phyloP scores from a whole-genome alignment of 2,113 vertebrate species.

The Trochalopteron elliotii region DNA sequence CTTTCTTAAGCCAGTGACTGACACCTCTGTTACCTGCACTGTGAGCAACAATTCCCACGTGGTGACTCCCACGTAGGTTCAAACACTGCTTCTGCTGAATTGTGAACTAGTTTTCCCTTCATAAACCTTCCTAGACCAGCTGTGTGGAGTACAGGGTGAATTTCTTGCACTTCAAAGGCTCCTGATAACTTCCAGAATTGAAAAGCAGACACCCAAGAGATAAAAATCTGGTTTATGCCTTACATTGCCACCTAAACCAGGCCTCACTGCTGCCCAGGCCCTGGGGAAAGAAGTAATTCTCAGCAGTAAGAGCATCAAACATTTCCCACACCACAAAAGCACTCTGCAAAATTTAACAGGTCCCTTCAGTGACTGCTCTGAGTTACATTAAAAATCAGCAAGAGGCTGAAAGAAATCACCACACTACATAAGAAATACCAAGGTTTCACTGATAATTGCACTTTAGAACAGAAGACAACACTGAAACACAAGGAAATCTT shows the following conservation, averaged over 20 bases:
- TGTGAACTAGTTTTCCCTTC: neutral
- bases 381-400: neutral
- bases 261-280: neutral
- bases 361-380: neutral
- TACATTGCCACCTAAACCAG: neutral
- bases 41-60: fast-evolving
- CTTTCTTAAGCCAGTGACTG: neutral
- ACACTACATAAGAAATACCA: fast-evolving
- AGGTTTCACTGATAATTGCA: neutral
- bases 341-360: neutral
- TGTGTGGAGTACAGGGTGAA: neutral
- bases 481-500: neutral
- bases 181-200: neutral
- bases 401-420: neutral
- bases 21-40: neutral
- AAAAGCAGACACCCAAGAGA: neutral
- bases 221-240: neutral
- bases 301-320: slow-evolving; percentile 16
- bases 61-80: neutral
- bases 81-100: neutral
- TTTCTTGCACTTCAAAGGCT: neutral
- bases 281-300: neutral
- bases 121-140: neutral
- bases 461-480: neutral
- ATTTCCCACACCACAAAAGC: neutral